Evolutionary conservation across 2,888 invertebrate species (phyloP).

Genomic region (Acrobasis repandana): DNA sequence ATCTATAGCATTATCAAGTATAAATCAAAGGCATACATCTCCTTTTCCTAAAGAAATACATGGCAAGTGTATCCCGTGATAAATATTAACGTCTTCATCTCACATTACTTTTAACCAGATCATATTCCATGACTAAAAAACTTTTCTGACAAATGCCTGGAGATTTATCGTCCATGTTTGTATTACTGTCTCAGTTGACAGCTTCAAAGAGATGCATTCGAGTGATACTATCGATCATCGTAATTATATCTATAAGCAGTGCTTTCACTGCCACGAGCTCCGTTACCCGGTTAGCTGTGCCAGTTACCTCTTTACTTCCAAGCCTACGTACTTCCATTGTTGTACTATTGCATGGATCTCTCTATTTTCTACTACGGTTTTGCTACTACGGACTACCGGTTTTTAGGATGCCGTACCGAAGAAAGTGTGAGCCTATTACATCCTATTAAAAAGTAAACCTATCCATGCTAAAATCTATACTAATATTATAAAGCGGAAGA

Average conservation of each 20-base stretch:
- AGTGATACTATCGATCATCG: conserved; percentile 31
- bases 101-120: too few species aligned
- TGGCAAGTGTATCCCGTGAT: too few species aligned
- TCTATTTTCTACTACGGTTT: background rate
- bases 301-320: conserved; percentile 41
- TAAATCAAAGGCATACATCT: too few species aligned
- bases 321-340: conserved; percentile 29
- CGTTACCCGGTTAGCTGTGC: conserved; percentile 39
- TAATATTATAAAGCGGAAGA: too few species aligned
- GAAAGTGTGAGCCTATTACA: too few species aligned
- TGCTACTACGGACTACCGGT: background rate
- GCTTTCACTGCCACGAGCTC: conserved; percentile 37
- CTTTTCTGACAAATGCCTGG: background rate
- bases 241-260: conserved; percentile 33
- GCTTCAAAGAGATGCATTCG: background rate
- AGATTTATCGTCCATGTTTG: background rate
- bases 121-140: too few species aligned
- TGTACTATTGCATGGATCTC: conserved; percentile 33
- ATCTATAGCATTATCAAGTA: too few species aligned
- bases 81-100: too few species aligned
- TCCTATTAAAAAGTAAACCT: too few species aligned
- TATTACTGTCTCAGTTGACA: conserved; percentile 9
- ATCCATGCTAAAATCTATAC: too few species aligned
- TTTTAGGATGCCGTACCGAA: too few species aligned
- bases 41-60: too few species aligned